Evolutionary conservation across 2,113 vertebrate genomes (phyloP).

Genomic region (Eretmodus cyanostictus): DNA sequence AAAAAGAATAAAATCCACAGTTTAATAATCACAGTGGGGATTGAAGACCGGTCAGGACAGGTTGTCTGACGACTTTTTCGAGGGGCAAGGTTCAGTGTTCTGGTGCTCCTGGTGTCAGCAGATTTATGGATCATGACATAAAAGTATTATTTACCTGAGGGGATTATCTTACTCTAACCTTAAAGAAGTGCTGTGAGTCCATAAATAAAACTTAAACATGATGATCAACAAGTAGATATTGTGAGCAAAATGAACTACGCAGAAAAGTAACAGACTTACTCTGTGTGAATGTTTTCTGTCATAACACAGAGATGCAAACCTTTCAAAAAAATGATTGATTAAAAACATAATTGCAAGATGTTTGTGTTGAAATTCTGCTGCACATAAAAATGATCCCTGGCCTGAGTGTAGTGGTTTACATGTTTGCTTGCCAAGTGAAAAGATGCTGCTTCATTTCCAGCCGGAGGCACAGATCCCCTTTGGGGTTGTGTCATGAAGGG

Average conservation of each 20-base stretch:
- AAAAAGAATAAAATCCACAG: not conserved
- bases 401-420: not conserved
- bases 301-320: not conserved
- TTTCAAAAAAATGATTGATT: not conserved
- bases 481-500: not conserved
- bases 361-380: not conserved
- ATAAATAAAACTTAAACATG: not conserved
- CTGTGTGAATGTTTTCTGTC: not conserved
- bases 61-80: not conserved
- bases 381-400: not conserved
- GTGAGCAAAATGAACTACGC: accelerated
- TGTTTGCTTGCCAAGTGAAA: not conserved
- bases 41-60: not conserved
- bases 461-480: not conserved
- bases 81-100: not conserved
- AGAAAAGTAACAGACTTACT: not conserved
- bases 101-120: not conserved
- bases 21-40: not conserved
- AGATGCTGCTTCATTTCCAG: not conserved
- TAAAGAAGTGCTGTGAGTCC: not conserved
- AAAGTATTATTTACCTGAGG: not conserved
- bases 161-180: not conserved
- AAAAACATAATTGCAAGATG: not conserved
- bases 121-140: not conserved
- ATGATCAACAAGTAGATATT: not conserved